Base-by-base conservation (phyloP, 2,797 vertebrate species). In the Coccyzus lansbergi region DNA sequence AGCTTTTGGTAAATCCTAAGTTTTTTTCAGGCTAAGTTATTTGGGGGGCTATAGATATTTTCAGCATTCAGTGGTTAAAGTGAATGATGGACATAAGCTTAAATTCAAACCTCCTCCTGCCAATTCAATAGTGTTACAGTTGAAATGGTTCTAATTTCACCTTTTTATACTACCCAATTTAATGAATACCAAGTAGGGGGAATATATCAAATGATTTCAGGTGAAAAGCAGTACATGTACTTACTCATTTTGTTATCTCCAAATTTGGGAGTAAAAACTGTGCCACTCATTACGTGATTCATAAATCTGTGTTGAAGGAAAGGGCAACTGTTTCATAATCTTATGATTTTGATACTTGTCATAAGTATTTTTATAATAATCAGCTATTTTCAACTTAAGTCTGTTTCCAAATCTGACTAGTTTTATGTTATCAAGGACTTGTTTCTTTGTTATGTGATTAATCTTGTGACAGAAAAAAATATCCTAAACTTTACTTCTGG, bases 231-330 rank as follows among this genome's bases (percentile, higher is more conserved):
- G 70, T 77, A 48, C 14, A 21, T 36, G 28, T 86, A 58, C 68
- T 92, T 91, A 89, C 5, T 87, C 48, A 74, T 80, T 91, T 78
- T 48, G 12, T 80, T 90, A 44, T 87, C 76, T 77, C 62, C 83
- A 83, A 67, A 87, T 94, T 77, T 79, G 68, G 85, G 87, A 64
- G 87, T 55, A 69, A 86, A 81, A 93, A 40, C 62, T 80, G 77
- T 44, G 24, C 24, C 21, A 46, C 56, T 53, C 78, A 64, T 56
- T 83, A 56, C 12, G 28, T 88, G 88, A 92, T 88, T 93, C 88
- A 88, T 90, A 68, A 70, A 81, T 53, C 51, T 80, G 19, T 79
- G 51, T 70, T 85, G 65, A 91, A 83, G 34, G 36, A 91, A 82
- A 84, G 74, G 46, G 69, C 33, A 71, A 5, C 26, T 80, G 60